Percentiles rank a stretch among this genome's conserved stretches.
Evolutionary conservation across 2,113 vertebrate species (phyloP).

Genomic region (Numida meleagris): DNA sequence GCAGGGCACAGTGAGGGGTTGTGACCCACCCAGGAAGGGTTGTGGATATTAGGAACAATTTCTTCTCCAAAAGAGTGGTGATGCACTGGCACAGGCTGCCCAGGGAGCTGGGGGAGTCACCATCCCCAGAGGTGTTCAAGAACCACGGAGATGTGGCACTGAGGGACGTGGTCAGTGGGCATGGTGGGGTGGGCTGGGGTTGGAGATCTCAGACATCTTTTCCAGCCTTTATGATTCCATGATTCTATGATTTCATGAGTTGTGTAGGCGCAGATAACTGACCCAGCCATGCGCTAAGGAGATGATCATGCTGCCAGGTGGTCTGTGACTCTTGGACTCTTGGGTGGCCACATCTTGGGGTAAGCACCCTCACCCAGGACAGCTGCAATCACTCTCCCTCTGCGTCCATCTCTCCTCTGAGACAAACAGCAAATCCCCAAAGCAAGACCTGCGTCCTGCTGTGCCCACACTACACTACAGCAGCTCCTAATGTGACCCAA

Average conservation of each 20-base stretch:
- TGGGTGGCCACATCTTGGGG: not conserved
- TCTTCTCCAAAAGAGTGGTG: not conserved
- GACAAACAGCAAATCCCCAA: not conserved
- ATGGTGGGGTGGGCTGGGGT: too few relatives aligned
- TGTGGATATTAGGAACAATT: not conserved
- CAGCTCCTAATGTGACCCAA: not conserved
- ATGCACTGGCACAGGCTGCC: not conserved
- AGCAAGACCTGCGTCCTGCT: not conserved
- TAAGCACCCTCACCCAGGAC: not conserved
- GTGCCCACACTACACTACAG: not conserved
- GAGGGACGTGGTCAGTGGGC: too few relatives aligned
- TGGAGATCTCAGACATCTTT: too few relatives aligned
- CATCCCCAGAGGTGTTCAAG: too few relatives aligned
- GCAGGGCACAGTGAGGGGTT: not conserved
- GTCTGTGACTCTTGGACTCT: not conserved
- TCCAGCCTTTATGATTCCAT: too few relatives aligned
- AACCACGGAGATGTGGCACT: too few relatives aligned
- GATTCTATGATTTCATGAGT: too few relatives aligned
- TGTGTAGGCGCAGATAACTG: not conserved
- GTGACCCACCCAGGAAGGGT: not conserved
- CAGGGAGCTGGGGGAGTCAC: not conserved
- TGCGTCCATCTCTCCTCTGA: not conserved
- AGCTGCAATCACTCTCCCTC: not conserved
- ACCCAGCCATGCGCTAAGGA: not conserved
- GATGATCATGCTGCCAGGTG: not conserved